A percentile compares a stretch with the other conserved stretches of the same genome.
phyloP scores from a whole-genome alignment of 1,140 invertebrate genomes.

The Aphis craccivora region DNA sequence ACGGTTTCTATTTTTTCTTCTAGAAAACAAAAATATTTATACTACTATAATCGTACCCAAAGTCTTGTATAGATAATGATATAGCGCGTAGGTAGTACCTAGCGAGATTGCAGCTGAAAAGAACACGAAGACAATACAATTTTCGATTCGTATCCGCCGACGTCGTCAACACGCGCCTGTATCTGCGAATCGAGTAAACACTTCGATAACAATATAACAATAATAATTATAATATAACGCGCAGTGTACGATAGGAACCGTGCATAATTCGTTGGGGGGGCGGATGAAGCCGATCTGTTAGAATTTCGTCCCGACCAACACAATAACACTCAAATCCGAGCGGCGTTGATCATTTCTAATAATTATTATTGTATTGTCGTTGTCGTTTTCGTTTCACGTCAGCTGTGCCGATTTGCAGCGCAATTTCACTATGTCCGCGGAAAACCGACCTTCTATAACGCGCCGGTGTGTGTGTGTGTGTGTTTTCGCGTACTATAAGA shows the following conservation, averaged over 20 bases:
- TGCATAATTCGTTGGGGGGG: background rate
- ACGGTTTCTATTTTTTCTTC: background rate
- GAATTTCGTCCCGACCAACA: background rate
- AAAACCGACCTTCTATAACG: background rate
- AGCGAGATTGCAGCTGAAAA: background rate
- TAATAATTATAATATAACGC: background rate
- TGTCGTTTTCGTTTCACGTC: conserved; percentile 4
- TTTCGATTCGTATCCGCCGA: background rate
- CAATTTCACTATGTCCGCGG: background rate
- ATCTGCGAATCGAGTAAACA: background rate
- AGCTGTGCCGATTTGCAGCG: background rate
- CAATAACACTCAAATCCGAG: background rate
- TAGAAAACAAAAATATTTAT: background rate
- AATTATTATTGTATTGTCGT: background rate
- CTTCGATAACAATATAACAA: background rate
- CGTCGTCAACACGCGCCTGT: background rate
- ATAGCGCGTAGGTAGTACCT: too few relatives aligned
- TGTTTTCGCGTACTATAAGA: background rate
- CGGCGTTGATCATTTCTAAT: background rate
- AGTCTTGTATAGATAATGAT: background rate
- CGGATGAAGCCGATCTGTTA: background rate
- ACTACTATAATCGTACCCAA: background rate
- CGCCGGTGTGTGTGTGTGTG: background rate
- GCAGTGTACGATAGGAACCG: background rate
- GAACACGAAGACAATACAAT: background rate